Conservation (phyloP, 2,888 invertebrate species). For the Lepidochrysops patricia region DNA sequence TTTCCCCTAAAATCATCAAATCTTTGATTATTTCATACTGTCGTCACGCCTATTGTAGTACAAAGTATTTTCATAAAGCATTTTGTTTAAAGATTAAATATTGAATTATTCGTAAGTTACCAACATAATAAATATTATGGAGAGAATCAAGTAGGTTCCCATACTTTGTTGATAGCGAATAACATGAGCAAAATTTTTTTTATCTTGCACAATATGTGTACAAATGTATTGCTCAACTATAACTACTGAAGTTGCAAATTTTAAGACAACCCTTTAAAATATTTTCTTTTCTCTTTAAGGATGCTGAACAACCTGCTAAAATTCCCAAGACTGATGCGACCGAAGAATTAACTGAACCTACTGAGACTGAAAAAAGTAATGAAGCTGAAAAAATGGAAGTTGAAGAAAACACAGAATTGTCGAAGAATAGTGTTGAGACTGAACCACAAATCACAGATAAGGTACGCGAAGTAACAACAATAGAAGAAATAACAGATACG, state of each 20-base stretch:
- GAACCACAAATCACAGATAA: conserved; percentile 26
- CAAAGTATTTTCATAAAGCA: too few species aligned
- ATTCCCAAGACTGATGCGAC: conserved; percentile 63
- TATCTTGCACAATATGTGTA: too few species aligned
- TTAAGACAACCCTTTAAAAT: not conserved
- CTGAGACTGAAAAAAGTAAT: conserved; percentile 23
- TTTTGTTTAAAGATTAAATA: too few species aligned
- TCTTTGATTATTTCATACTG: too few species aligned
- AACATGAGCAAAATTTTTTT: too few species aligned
- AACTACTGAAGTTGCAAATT: not conserved
- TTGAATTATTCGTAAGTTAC: too few species aligned
- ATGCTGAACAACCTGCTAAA: conserved; percentile 66
- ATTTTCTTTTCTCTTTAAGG: conserved; percentile 31
- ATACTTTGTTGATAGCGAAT: too few species aligned
- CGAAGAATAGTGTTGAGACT: conserved; percentile 14
- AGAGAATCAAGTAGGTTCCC: too few species aligned
- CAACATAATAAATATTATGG: too few species aligned
- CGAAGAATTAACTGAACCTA: conserved; percentile 18
- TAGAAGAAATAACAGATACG: conserved; percentile 30
- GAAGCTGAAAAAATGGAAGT: conserved; percentile 45
- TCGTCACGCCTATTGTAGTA: too few species aligned
- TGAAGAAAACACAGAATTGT: conserved; percentile 32
- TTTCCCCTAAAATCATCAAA: too few species aligned
- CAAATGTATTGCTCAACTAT: too few species aligned
- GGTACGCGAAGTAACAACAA: conserved; percentile 19